These are phyloP conservation scores for Tridacna crocea DNA, from an alignment of 2,888 invertebrate species.

Conservation along the genomic window DNA sequence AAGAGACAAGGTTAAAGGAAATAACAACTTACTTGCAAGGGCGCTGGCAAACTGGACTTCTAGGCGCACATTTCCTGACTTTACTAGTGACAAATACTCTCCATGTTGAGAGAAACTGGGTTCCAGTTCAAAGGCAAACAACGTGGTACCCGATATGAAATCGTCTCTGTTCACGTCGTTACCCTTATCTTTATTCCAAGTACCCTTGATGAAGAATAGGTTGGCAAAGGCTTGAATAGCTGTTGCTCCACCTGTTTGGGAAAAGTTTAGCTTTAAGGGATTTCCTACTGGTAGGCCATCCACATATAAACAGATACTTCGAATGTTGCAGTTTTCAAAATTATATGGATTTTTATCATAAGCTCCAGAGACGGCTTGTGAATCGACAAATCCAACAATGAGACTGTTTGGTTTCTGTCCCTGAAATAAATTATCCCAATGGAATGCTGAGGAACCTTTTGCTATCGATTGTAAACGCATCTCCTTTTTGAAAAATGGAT, in stretches of 20 bases:
- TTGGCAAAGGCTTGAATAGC: constrained; percentile 36
- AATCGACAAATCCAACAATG: constrained; percentile 36
- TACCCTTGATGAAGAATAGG: constrained; percentile 30
- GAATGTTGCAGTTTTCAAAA: constrained; percentile 39
- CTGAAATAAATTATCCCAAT: constrained; percentile 48
- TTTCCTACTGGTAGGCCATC: constrained; percentile 49
- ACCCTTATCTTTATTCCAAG: constrained; percentile 35
- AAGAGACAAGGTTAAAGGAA: not conserved
- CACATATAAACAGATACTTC: constrained; percentile 38
- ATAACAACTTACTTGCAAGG: not conserved
- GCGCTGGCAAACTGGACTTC: constrained; percentile 27
- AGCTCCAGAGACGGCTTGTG: constrained; percentile 28
- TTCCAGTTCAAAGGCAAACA: constrained; percentile 37
- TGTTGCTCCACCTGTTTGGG: not conserved
- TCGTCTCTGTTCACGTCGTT: constrained; percentile 11
- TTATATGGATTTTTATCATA: constrained; percentile 35
- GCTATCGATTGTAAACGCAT: constrained; percentile 28
- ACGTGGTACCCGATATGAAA: constrained; percentile 20
- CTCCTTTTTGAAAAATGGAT: constrained; percentile 33
- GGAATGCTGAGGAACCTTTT: constrained; percentile 27
- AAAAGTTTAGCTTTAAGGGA: constrained; percentile 31
- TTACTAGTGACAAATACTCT: constrained; percentile 34
- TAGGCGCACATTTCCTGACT: constrained; percentile 33
- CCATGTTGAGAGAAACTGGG: constrained; percentile 31
- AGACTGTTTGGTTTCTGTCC: constrained; percentile 29